Percentiles rank a stretch among this genome's conserved stretches.
Conservation (phyloP, 1,140 invertebrate genomes). For the Tetragnatha versicolor region DNA sequence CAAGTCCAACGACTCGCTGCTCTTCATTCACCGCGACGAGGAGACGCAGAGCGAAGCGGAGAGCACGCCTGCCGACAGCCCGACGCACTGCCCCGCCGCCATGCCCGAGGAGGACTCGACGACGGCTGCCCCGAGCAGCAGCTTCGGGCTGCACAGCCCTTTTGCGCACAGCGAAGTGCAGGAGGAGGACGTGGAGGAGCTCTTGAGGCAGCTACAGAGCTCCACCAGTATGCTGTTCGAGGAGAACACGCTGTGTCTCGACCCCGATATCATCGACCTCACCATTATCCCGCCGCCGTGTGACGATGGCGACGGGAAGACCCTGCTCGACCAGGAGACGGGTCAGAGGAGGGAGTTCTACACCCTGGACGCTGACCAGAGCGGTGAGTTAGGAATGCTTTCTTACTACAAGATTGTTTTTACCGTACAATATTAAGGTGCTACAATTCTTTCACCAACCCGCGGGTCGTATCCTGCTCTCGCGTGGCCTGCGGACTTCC, state of each 20-base stretch:
- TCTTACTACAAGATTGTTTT: not conserved
- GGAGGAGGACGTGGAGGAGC: conserved; percentile 60
- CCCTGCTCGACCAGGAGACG: conserved; percentile 37
- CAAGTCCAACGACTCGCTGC: conserved; percentile 51
- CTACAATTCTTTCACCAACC: not conserved
- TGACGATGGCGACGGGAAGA: conserved; percentile 14
- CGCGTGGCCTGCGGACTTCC: too few relatives aligned
- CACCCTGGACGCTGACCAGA: not conserved
- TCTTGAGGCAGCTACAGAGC: conserved; percentile 64
- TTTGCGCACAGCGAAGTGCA: conserved; percentile 56
- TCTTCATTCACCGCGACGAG: conserved; percentile 33
- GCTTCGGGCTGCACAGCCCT: conserved; percentile 85
- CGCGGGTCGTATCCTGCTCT: too few relatives aligned
- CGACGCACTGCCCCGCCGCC: not conserved
- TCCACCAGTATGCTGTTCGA: conserved; percentile 63
- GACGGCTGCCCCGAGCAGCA: conserved; percentile 78
- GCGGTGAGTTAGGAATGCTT: not conserved
- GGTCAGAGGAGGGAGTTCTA: conserved; percentile 42
- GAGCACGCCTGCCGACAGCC: not conserved
- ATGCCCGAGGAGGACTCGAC: conserved; percentile 78
- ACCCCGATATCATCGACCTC: conserved; percentile 89
- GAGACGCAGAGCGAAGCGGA: conserved; percentile 1
- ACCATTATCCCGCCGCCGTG: conserved; percentile 80
- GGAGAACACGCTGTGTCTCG: conserved; percentile 73
- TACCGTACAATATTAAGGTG: not conserved